phyloP scores from a whole-genome alignment of 2,797 vertebrate species.

The Mormyrus proboscirostris region DNA sequence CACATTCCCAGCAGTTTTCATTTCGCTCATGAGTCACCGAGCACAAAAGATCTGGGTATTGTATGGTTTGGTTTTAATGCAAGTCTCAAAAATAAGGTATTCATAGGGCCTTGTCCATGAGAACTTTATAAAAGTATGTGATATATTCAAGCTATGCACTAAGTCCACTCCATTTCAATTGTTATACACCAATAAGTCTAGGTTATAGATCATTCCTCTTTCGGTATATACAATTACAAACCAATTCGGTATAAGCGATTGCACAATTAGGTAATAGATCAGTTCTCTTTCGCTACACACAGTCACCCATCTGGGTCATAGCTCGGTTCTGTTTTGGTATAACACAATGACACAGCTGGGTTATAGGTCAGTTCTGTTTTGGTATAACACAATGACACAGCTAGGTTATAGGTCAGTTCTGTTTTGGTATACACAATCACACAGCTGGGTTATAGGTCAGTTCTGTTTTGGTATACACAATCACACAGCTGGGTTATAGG shows the following conservation, averaged over 20 bases:
- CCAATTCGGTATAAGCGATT: neutral
- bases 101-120: neutral
- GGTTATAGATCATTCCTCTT: neutral
- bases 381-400: too few species aligned
- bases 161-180: neutral
- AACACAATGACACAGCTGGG: too few species aligned
- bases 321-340: neutral
- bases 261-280: neutral
- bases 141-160: neutral
- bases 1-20: neutral
- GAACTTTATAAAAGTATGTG: neutral
- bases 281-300: neutral
- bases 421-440: too few species aligned
- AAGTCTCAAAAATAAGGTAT: neutral
- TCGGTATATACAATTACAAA: neutral
- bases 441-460: too few species aligned
- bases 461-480: too few species aligned
- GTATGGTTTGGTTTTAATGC: neutral
- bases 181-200: neutral
- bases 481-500: neutral
- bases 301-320: neutral
- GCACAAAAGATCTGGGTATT: neutral
- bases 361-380: too few species aligned
- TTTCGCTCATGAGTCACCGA: neutral
- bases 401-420: too few species aligned